These are phyloP conservation scores for Lagopus muta DNA, from an alignment of 2,113 vertebrate species.

Conservation along the genomic window DNA sequence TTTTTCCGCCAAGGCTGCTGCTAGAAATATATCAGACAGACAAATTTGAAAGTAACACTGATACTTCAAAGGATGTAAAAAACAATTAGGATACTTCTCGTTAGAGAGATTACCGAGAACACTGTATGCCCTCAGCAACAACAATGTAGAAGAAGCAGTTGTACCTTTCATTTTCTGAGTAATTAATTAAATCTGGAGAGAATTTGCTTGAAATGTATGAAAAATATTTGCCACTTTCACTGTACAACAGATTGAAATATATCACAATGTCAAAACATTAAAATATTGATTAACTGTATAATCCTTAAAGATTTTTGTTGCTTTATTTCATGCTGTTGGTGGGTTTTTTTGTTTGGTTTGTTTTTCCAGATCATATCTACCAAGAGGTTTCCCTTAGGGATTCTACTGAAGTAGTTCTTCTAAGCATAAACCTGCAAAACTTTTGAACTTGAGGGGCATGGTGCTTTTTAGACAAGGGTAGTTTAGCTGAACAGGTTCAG, in stretches of 20 bases:
- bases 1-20: constrained; percentile 20
- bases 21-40: not conserved
- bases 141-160: not conserved
- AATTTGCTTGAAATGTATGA: not conserved
- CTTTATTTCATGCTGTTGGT: not conserved
- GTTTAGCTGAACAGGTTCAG: not conserved
- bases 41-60: not conserved
- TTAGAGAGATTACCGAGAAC: not conserved
- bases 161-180: not conserved
- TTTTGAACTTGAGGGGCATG: not conserved
- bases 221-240: not conserved
- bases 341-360: not conserved
- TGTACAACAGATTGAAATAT: not conserved
- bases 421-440: not conserved
- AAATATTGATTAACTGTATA: not conserved
- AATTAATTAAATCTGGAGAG: not conserved
- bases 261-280: not conserved
- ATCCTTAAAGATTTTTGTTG: not conserved
- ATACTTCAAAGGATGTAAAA: constrained; percentile 9
- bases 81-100: not conserved
- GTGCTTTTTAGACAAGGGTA: not conserved
- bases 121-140: not conserved
- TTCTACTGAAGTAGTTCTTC: not conserved
- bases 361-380: not conserved
- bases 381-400: not conserved